Evolutionary conservation across 30 jellyfish, hydroid and myxozoan species (phyloP), one percentile per base, ranked within the genome.

Genomic region (Cassiopea andromeda): DNA sequence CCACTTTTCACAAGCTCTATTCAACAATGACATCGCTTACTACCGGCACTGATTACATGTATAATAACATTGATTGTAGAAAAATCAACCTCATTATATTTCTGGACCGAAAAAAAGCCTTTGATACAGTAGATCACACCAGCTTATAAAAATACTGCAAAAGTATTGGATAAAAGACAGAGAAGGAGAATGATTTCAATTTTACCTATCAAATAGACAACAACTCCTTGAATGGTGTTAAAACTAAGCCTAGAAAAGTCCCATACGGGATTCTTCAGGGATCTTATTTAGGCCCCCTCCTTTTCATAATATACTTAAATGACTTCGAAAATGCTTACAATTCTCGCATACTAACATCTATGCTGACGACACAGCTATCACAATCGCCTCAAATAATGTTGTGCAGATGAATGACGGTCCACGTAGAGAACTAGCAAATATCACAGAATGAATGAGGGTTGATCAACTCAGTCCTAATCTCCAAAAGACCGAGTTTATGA

Each of bases 101-200:
- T 73, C 59, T 84, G 4, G 92, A 84, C 59, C 61, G 70, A 43
- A 54, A 47, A 16, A 84, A 69, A 71, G 77, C 92, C 60, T 84
- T 84, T 49, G 92, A 84, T 49, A 84, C 92, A 6, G 88, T 84
- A 47, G 69, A 73, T 50, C 90, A 69, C 17, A 54, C 46, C 44
- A 84, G 15, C 50, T 84, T 17, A 46, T 84, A 18, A 43, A 83
- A 10, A 71, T 66, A 83, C 89, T 83, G 4, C 14, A 9, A 43
- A 43, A 83, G n/a, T 83, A 83, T 83, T 89, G 72, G 7, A 45
- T 83, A 5, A 68, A 78, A 46, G 88, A 84, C 16, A 43, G 27
- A 9, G 87, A 70, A 44, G 46, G 19, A 10, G 60, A 69, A 1
- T 84, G 92, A 80, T 69, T 84, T 43, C 19, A 71, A 19, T 84